Evolutionary conservation across 2,797 vertebrate species (phyloP).

Genomic region (Chaetodon trifasciatus): DNA sequence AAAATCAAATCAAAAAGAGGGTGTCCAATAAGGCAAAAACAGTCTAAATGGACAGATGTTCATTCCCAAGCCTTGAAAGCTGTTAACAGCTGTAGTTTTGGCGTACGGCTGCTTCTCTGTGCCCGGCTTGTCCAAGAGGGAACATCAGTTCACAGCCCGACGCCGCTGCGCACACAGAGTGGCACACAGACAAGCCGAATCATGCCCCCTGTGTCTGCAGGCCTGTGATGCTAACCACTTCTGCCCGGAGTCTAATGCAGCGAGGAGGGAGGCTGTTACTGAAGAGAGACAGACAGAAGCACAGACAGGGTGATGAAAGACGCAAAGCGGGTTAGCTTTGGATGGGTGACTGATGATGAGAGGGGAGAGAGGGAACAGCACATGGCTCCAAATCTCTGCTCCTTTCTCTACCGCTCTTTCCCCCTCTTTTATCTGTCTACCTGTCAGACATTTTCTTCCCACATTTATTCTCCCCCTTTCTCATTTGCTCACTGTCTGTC

Average conservation of each 20-base stretch:
- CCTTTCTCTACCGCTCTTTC: conserved; percentile 43
- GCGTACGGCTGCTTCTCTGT: conserved; percentile 7
- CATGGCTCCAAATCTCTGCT: conserved; percentile 59
- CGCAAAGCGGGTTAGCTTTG: conserved; percentile 54
- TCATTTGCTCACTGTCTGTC: conserved; percentile 43
- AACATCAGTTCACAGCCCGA: conserved; percentile 49
- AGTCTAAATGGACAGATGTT: neutral
- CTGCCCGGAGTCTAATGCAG: conserved; percentile 57
- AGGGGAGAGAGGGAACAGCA: conserved; percentile 49
- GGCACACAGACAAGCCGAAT: conserved; percentile 54
- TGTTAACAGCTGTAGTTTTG: conserved; percentile 18
- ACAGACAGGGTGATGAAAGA: conserved; percentile 73
- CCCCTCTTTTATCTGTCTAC: conserved; percentile 40
- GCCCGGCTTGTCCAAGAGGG: conserved; percentile 38
- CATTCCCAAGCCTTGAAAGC: neutral
- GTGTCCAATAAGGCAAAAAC: neutral
- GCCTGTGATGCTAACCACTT: conserved; percentile 56
- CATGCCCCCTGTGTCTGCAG: conserved; percentile 54
- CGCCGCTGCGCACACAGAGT: conserved; percentile 45
- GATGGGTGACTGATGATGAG: conserved; percentile 69
- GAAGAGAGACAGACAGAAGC: conserved; percentile 57
- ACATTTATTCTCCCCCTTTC: conserved; percentile 30
- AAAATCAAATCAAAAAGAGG: neutral
- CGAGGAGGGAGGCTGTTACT: conserved; percentile 59
- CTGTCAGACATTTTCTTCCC: conserved; percentile 28